Evolutionary conservation across 1,140 invertebrate genomes (phyloP).

Genomic region (Sarcophaga peregrina): DNA sequence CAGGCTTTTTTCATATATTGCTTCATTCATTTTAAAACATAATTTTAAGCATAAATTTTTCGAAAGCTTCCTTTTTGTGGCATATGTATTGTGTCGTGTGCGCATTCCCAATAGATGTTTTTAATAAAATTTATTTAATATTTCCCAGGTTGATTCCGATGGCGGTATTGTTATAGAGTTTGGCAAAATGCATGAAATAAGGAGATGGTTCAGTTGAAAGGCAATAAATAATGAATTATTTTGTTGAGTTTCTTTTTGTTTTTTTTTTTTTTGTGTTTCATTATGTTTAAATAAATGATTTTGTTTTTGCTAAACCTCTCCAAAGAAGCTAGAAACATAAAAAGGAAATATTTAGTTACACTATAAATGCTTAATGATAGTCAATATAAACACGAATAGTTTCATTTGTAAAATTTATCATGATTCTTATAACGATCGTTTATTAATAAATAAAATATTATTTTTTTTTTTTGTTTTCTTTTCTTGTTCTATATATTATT

Average conservation of each 20-base stretch:
- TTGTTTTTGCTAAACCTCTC: neutral
- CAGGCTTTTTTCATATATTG: too few relatives aligned
- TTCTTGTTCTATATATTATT: too few relatives aligned
- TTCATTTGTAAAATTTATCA: neutral
- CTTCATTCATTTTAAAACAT: too few relatives aligned
- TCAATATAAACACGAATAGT: neutral
- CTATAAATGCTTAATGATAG: neutral
- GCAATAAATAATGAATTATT: constrained; percentile 28
- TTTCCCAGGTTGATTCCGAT: constrained; percentile 46
- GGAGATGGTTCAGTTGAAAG: constrained; percentile 45
- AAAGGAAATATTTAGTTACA: neutral
- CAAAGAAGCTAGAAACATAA: neutral
- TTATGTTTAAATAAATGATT: neutral
- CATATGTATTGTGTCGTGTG: too few relatives aligned
- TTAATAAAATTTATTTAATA: constrained; percentile 10
- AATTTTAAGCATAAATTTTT: too few relatives aligned
- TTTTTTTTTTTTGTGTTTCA: neutral
- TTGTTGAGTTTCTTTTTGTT: neutral
- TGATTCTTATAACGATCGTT: too few relatives aligned
- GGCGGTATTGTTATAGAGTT: constrained; percentile 47
- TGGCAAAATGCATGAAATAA: constrained; percentile 41
- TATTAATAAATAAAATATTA: neutral
- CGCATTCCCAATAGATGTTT: neutral
- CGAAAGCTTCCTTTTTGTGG: too few relatives aligned
- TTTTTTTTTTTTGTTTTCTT: too few relatives aligned